Base-by-base conservation (phyloP, 2,113 vertebrate genomes). In the Melanostigma gelatinosum region DNA sequence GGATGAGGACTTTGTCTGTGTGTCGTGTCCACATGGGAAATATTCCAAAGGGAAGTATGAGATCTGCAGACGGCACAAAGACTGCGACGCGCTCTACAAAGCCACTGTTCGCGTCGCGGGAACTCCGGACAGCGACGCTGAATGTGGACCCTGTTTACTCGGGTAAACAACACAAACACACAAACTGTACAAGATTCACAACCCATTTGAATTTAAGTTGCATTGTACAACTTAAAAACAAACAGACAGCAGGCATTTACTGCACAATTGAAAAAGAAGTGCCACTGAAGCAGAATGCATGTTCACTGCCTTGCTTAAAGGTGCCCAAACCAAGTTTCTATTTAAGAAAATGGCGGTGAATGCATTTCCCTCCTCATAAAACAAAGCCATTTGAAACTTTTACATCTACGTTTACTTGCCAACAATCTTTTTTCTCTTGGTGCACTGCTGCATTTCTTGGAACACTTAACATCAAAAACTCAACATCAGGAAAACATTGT, bases 11-110 rank as follows among this genome's bases (percentile, higher is more conserved):
- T 99, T 98, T 0, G 92, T 94, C 86, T 99, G 98, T 1, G 74
- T 97, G 55, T 93, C 97, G 10, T 99, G 98, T 83, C 96, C 96
- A 0, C 93, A 96, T 0, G 98, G 97, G 85, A 99, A 99, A 87
- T 99, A 98, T 75, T 99, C 98, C 73, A 98, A 95, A 92, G 98
- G 98, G 69, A 98, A 97, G 48, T 99, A 99, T 82, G 97, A 99
- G 94, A 99, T 99, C 88, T 99, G 98, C 94, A 93, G 97, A 65
- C 92, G 98, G 3, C 98, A 99, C 89, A 99, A 98, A 86, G 97
- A 99, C 93, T 99, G 98, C 0, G 96, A 99, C 64, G 96, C 96
- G 0, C 96, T 98, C 89, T 99, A 97, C 81, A 94, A 97, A 69
- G 97, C 98, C 80, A 97, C 97, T 0, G 96, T 99, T 66, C 93